These are phyloP conservation scores for Prosopocoilus inquinatus DNA, from an alignment of 2,888 invertebrate species.

Conservation along the genomic window DNA sequence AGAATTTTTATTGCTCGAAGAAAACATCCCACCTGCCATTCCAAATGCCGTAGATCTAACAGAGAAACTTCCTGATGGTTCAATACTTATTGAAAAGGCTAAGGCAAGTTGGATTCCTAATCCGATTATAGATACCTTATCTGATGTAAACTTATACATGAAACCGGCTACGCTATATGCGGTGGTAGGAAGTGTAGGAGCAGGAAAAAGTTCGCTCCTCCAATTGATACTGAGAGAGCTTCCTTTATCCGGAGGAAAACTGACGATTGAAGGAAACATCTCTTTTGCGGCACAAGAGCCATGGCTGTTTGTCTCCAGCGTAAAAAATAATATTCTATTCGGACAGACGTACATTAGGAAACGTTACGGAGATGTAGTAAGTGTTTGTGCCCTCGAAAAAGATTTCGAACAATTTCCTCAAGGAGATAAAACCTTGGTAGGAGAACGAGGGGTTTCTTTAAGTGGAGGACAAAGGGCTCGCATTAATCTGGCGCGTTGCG, in stretches of 20 bases:
- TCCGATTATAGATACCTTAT: conserved; percentile 50
- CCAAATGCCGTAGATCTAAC: conserved; percentile 29
- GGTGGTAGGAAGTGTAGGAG: conserved; percentile 65
- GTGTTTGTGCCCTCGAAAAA: conserved; percentile 62
- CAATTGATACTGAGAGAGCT: conserved; percentile 73
- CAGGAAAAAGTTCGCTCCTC: conserved; percentile 68
- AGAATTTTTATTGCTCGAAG: conserved; percentile 50
- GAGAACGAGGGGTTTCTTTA: conserved; percentile 73
- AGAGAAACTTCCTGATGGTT: conserved; percentile 31
- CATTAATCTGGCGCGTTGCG: conserved; percentile 72
- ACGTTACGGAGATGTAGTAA: conserved; percentile 54
- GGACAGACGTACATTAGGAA: conserved; percentile 61
- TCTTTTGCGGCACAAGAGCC: conserved; percentile 78
- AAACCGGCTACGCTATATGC: conserved; percentile 53
- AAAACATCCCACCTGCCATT: conserved; percentile 40
- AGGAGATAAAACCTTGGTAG: conserved; percentile 73
- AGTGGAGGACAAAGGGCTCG: conserved; percentile 82
- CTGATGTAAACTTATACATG: conserved; percentile 52
- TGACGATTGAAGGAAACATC: conserved; percentile 62
- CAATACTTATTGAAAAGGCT: conserved; percentile 26
- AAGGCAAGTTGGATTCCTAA: conserved; percentile 41
- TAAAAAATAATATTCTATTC: conserved; percentile 78
- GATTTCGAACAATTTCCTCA: conserved; percentile 70
- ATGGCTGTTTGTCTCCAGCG: conserved; percentile 71
- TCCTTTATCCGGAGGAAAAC: conserved; percentile 58